These are phyloP conservation scores for Epizoanthus stellaris DNA, from an alignment of 92 coral and sea anemone genomes.

Conservation along the genomic window DNA sequence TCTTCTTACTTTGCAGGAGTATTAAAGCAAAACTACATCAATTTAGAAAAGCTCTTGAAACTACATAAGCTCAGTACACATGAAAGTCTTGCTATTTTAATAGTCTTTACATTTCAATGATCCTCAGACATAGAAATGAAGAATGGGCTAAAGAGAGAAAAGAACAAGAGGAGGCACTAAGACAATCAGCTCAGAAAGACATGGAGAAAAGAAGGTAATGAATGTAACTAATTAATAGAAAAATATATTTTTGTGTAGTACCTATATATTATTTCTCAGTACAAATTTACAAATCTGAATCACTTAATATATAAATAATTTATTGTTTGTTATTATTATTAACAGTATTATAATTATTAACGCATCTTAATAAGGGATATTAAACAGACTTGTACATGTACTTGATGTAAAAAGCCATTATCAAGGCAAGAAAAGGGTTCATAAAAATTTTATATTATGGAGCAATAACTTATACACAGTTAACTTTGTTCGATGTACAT, in stretches of 20 bases:
- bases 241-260: neutral
- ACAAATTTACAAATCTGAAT: neutral
- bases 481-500: no score
- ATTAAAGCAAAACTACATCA: neutral
- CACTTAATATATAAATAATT: neutral
- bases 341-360: no score
- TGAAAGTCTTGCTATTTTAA: neutral
- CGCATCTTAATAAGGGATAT: no score
- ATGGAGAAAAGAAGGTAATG: neutral
- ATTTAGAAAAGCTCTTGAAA: neutral
- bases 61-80: neutral
- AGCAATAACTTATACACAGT: no score
- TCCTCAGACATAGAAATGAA: neutral
- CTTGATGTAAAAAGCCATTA: no score
- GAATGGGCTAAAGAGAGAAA: neutral
- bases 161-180: neutral
- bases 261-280: neutral
- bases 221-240: neutral
- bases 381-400: no score
- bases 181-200: neutral
- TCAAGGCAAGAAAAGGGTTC: no score
- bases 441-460: no score
- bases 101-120: neutral
- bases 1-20: neutral
- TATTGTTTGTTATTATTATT: no score